Base-by-base conservation (phyloP, 2,888 invertebrate species). In the Neocrepidodera transversa region DNA sequence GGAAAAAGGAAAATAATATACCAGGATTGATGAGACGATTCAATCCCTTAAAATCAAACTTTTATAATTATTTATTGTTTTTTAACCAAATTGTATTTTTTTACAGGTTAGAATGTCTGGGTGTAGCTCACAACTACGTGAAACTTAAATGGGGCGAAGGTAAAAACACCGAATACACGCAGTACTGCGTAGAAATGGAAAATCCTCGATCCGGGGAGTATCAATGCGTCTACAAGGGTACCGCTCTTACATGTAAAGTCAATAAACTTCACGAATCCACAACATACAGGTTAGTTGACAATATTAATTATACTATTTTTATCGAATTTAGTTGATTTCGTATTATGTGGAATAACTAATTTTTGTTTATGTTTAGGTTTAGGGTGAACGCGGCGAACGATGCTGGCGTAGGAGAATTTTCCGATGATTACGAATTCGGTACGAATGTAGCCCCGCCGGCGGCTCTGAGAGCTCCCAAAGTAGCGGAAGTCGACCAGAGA, bases 91-190 rank as follows among this genome's bases (percentile, higher is more conserved):
- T n/a, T n/a, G n/a, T n/a, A n/a, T n/a, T n/a, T 38, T 17, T 13
- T 51, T 60, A 2, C 35, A 60, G 60, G 52, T 81, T 95, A 38
- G 90, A 90, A 70, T 89, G 90, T 75, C 83, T 86, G 55, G 87
- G 86, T 45, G 79, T 83, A 2, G 87, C 86, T 0, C 89, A 89
- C 80, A 93, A 92, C 81, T 87, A 87, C 79, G 84, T 96, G 68
- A 93, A 92, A 77, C 84, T 97, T 58, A 93, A 92, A 80, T 97
- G 96, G 92, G 88, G 87, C 49, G 90, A 89, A 62, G 85, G 87
- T 28, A 84, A 86, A 69, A 88, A 87, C 74, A 77, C 83, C 73
- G 91, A 92, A 73, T 87, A 88, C 74, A 86, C 88, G 51, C 87
- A 88, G 71, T 94, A 91, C 81, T 87, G 87, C 72, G 86, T 95